These are phyloP conservation scores for Brachionus sp. DNA, from an alignment of 1,140 invertebrate species.

Conservation along the genomic window DNA sequence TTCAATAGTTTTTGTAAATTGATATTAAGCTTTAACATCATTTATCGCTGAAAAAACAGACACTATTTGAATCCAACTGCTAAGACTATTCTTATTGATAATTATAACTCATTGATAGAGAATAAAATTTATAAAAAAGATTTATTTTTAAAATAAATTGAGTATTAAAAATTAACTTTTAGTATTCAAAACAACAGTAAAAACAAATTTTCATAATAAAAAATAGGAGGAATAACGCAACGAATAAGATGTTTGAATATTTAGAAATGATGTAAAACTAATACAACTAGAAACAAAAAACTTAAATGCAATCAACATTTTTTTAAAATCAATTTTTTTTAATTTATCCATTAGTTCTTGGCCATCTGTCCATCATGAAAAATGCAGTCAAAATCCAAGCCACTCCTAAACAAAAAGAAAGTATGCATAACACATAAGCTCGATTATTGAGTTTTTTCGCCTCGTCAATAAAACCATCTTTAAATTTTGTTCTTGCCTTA, in stretches of 20 bases:
- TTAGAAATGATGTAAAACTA: not conserved
- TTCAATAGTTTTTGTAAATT: too few species aligned
- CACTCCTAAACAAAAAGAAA: slow-evolving; percentile 30
- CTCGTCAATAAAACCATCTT: slow-evolving; percentile 40
- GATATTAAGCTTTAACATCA: too few species aligned
- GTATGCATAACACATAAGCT: slow-evolving; percentile 30
- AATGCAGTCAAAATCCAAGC: slow-evolving; percentile 37
- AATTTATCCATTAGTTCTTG: slow-evolving; percentile 42
- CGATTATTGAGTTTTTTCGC: slow-evolving; percentile 32
- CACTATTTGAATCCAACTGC: too few species aligned
- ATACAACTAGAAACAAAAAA: slow-evolving; percentile 7
- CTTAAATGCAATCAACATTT: not conserved
- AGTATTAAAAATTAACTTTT: not conserved
- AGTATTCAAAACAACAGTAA: not conserved
- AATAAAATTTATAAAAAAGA: not conserved
- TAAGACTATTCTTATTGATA: too few species aligned
- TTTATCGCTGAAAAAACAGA: too few species aligned
- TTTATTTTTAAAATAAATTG: not conserved
- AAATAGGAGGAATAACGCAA: not conserved
- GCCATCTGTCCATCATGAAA: slow-evolving; percentile 33
- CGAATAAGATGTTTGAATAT: not conserved
- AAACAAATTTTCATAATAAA: not conserved
- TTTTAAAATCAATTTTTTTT: not conserved
- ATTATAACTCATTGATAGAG: too few species aligned
- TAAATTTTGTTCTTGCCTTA: slow-evolving; percentile 34